Evolutionary conservation across 2,888 invertebrate genomes (phyloP).

Genomic region (Dynastes maya): DNA sequence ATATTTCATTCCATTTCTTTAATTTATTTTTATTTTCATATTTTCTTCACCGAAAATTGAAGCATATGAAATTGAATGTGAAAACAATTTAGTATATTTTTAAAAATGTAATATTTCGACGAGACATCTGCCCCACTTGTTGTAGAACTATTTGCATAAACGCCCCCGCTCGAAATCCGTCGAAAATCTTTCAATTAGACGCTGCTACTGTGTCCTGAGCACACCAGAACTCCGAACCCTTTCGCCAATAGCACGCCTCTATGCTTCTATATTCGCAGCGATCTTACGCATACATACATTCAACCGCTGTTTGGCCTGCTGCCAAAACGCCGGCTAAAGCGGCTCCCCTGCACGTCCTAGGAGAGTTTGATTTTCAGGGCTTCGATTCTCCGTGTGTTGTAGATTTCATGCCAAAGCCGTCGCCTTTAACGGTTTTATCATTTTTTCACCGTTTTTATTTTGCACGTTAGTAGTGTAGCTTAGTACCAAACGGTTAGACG

Average conservation of each 20-base stretch:
- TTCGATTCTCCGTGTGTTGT: slow-evolving; percentile 60
- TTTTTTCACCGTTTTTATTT: slow-evolving; percentile 32
- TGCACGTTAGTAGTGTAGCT: slow-evolving; percentile 10
- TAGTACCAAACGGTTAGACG: neutral
- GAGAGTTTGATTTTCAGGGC: slow-evolving; percentile 68
- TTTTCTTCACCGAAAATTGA: too few species aligned
- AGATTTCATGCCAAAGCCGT: slow-evolving; percentile 63
- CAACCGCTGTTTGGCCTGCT: neutral
- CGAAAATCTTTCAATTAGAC: neutral
- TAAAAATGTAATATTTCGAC: too few species aligned
- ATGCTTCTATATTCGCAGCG: neutral
- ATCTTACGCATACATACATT: too few species aligned
- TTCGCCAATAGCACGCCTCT: neutral
- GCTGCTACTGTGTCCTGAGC: too few species aligned
- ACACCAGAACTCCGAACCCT: neutral
- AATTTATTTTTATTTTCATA: too few species aligned
- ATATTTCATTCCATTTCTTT: too few species aligned
- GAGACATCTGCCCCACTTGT: too few species aligned
- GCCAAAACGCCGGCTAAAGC: slow-evolving; percentile 59
- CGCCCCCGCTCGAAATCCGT: neutral
- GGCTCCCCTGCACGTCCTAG: slow-evolving; percentile 62
- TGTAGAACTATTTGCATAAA: neutral
- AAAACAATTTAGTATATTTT: too few species aligned
- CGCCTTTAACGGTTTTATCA: slow-evolving; percentile 38
- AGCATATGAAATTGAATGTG: too few species aligned